Percentiles rank a stretch among this genome's conserved stretches.
Conservation (phyloP, 2,797 vertebrate genomes). For the Gymnopithys bicolor region DNA sequence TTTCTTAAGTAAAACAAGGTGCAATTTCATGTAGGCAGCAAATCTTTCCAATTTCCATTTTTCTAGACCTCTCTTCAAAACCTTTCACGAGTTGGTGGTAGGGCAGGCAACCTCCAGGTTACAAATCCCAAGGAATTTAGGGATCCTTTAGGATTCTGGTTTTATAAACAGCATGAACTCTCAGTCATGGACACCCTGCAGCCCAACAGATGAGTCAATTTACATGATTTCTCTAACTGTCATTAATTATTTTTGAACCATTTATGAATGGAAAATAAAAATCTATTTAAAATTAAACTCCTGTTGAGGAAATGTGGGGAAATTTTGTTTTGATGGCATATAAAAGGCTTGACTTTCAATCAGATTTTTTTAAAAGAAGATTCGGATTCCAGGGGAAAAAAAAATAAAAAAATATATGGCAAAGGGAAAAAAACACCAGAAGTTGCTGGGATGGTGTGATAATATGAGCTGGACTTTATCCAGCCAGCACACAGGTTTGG, state of each 20-base stretch:
- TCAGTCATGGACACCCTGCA: not conserved
- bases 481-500: not conserved
- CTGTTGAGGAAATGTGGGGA: not conserved
- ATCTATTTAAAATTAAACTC: not conserved
- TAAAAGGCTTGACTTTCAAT: not conserved
- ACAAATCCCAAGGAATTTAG: not conserved
- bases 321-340: not conserved
- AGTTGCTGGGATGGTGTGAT: not conserved
- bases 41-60: not conserved
- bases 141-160: not conserved
- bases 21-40: not conserved
- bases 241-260: not conserved
- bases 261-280: not conserved
- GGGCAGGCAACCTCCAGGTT: not conserved
- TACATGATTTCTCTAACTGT: not conserved
- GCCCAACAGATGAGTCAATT: not conserved
- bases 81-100: fast-evolving
- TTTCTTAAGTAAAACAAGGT: not conserved
- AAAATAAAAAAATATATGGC: too few relatives aligned
- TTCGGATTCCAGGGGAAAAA: not conserved
- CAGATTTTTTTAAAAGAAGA: not conserved
- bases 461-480: constrained; percentile 39
- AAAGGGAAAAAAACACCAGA: not conserved
- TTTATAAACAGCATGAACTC: not conserved
- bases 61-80: not conserved